Conservation (phyloP, 1,140 invertebrate species). For the Conus ventricosus region DNA sequence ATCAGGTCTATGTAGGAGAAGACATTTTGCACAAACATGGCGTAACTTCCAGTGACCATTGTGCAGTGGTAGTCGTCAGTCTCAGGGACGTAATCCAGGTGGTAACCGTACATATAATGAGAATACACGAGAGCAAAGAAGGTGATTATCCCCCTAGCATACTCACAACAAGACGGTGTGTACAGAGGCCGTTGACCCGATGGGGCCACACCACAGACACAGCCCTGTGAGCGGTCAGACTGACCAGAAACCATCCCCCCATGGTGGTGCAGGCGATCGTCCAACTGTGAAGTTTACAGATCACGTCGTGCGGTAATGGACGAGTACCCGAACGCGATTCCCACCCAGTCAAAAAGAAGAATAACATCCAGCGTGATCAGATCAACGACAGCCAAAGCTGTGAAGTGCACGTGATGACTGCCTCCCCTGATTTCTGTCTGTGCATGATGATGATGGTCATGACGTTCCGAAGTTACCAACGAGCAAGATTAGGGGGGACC, state of each 20-base stretch:
- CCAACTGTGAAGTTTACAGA: slow-evolving; percentile 30
- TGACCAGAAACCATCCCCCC: slow-evolving; percentile 41
- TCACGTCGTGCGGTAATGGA: background rate
- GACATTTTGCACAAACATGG: background rate
- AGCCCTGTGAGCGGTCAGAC: slow-evolving; percentile 37
- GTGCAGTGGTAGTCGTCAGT: background rate
- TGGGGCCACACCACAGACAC: slow-evolving; percentile 27
- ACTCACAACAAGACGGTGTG: background rate
- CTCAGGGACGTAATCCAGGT: background rate
- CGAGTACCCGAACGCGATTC: background rate
- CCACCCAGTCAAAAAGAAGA: background rate
- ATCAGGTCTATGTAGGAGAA: background rate
- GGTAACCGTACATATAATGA: background rate
- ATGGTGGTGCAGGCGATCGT: background rate
- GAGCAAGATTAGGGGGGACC: background rate
- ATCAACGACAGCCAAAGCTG: background rate
- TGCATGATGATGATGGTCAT: background rate
- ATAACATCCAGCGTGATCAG: background rate
- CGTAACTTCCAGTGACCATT: background rate
- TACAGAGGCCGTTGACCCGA: background rate
- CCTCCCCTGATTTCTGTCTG: background rate
- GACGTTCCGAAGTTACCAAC: background rate
- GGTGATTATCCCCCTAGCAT: background rate
- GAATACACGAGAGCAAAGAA: background rate
- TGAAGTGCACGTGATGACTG: background rate